Evolutionary conservation across 2,888 invertebrate genomes (phyloP).

Genomic region (Eupithecia subfuscata): DNA sequence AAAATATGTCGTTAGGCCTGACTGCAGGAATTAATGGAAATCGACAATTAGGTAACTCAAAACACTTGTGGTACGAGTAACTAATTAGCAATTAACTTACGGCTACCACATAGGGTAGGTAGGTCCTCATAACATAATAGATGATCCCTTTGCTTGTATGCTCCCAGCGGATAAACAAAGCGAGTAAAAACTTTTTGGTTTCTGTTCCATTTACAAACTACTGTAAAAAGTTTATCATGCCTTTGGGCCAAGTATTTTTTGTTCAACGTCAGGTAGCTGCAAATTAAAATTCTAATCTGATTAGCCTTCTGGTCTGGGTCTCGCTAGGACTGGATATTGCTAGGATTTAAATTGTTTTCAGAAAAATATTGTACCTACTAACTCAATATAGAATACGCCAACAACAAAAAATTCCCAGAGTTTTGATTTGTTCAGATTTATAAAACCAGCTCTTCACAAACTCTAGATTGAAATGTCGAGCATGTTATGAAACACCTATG

Average conservation of each 20-base stretch:
- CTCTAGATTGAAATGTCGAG: background rate
- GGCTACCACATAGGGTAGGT: background rate
- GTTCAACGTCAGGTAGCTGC: background rate
- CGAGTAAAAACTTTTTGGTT: constrained; percentile 6
- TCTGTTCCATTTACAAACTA: background rate
- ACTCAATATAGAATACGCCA: background rate
- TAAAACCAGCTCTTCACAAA: background rate
- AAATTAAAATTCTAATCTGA: background rate
- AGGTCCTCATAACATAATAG: background rate
- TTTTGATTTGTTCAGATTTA: background rate
- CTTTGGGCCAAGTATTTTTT: background rate
- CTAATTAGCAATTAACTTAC: background rate
- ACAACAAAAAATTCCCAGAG: background rate
- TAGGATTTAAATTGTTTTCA: background rate
- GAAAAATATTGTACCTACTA: background rate
- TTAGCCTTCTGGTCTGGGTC: background rate
- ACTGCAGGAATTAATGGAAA: background rate
- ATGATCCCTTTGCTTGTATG: background rate
- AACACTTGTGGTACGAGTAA: background rate
- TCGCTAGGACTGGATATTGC: background rate
- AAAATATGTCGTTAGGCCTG: background rate
- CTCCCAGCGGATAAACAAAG: background rate
- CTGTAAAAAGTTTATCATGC: background rate
- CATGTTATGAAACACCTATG: background rate
- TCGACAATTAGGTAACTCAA: background rate